Conservation (phyloP, 37 sponge, comb jelly and placozoan genomes). For the Chondrosia reniformis region DNA sequence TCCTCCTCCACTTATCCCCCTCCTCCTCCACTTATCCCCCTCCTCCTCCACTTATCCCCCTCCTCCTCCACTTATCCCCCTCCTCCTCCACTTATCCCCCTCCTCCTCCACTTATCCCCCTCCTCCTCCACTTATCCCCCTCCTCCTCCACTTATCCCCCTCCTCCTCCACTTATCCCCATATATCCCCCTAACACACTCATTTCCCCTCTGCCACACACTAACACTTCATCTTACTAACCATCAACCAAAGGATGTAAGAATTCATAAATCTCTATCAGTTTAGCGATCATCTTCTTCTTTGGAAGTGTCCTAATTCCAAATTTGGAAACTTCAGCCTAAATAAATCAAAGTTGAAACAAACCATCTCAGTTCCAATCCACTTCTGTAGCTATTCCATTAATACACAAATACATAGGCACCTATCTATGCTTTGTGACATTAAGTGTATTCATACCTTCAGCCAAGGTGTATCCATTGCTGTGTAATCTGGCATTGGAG, state of each 20-base stretch:
- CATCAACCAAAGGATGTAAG: conserved; percentile 61
- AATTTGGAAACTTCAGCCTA: conserved; percentile 38
- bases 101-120: too few relatives aligned
- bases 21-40: too few relatives aligned
- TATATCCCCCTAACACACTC: conserved; percentile 1
- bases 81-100: too few relatives aligned
- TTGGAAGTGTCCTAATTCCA: conserved; percentile 62
- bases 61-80: too few relatives aligned
- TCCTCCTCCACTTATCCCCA: conserved; percentile 7
- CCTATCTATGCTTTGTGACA: not conserved
- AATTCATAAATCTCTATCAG: conserved; percentile 65
- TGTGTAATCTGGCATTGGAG: conserved; percentile 63
- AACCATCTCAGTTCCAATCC: not conserved
- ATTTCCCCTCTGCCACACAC: not conserved
- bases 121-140: not conserved
- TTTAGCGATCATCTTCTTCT: conserved; percentile 78
- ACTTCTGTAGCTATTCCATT: not conserved
- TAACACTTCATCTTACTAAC: conserved; percentile 24
- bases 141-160: not conserved
- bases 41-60: too few relatives aligned
- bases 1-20: too few relatives aligned
- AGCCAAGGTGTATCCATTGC: conserved; percentile 60
- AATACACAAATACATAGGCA: not conserved
- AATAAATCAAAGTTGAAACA: not conserved
- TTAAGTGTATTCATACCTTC: conserved; percentile 30